Evolutionary conservation across 2,113 vertebrate genomes (phyloP), one percentile per base, ranked within the genome.

Genomic region (Corythoichthys haematopterus): DNA sequence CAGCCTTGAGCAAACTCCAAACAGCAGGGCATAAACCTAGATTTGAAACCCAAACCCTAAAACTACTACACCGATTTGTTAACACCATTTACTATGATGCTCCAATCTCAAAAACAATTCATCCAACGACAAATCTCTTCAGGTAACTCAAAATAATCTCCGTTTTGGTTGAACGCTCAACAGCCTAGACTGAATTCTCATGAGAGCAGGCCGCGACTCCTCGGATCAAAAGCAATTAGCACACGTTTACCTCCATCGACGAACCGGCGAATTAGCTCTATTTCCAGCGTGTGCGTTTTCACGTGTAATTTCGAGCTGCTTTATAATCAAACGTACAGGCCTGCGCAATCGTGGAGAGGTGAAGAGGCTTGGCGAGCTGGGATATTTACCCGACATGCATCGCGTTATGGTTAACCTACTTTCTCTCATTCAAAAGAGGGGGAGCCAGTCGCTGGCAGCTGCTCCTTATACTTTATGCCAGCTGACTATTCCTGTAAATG

Each of bases 331-430:
- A 62, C 60, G 20, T 62, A 46, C 28, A 33, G 58, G 74, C 59
- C 69, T 48, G 75, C 62, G 71, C 79, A 74, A 45, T 82, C 71
- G 75, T 79, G 77, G 71, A 46, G 37, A 72, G 78, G 66, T 70
- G 80, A 76, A 80, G 72, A 77, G 71, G 53, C 73, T 80, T 80
- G 71, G 69, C 65, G 68, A 48, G 61, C 77, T 72, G 66, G 71
- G 72, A 82, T 81, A 76, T 83, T 85, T 85, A 83, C 71, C 75
- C 61, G n/a, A 78, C 69, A 73, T 70, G 67, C 65, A 70, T 68
- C 61, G 79, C 53, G 35, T 75, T 80, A 70, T 70, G 71, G 65
- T 80, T 84, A 86, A 84, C 87, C 87, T 86, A 87, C 85, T 88
- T 88, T 86, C 64, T 50, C 71, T 82, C 53, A 66, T 71, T 83